Evolutionary conservation across 92 coral and sea anemone species (phyloP), one percentile per base, ranked within the genome.

Genomic region (Siderastrea radians): DNA sequence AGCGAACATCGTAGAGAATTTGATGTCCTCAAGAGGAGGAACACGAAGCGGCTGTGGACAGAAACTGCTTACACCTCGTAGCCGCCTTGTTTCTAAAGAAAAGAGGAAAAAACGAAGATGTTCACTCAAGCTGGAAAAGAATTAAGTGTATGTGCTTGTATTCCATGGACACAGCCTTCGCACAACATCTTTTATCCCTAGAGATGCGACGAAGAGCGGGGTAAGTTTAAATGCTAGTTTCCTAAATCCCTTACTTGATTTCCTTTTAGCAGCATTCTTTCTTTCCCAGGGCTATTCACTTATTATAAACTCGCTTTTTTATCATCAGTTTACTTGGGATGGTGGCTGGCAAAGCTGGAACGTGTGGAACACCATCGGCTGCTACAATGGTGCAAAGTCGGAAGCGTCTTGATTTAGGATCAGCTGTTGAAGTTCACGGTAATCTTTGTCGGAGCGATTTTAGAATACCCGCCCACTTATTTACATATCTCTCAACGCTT

Each of bases 391-490:
- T 70, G 51, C 75, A 70, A 70, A 70, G 75, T 52, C 75, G 53
- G 75, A 70, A 70, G 75, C 75, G 53, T 70, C 75, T 70, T 70
- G 47, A 70, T 70, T 52, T 70, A 16, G 53, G 52, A 70, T 70
- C 75, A n/a, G 44, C 75, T 70, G 52, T 51, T 52, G 53, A 70
- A 65, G 19, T 65, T 65, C 70, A 65, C 4, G 54, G 75, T 70
- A 70, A 9, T 3, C 75, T 47, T 70, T 70, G 52, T 47, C 7
- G 38, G 38, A 26, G 38, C 49, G 44, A 3, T 70, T 70, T 16
- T 48, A 10, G 51, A 70, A 46, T 43, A 70, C 74, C 8, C 53
- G 38, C 0, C 38, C 38, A 26, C 38, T 26, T 26, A 26, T 26
- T 26, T 26, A 26, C 38, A 26, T 26, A 26, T 26, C 38, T 26